Percentiles rank a stretch among this genome's conserved stretches.
Evolutionary conservation across 2,797 vertebrate genomes (phyloP).

Genomic region (Sebastes paucispinis): DNA sequence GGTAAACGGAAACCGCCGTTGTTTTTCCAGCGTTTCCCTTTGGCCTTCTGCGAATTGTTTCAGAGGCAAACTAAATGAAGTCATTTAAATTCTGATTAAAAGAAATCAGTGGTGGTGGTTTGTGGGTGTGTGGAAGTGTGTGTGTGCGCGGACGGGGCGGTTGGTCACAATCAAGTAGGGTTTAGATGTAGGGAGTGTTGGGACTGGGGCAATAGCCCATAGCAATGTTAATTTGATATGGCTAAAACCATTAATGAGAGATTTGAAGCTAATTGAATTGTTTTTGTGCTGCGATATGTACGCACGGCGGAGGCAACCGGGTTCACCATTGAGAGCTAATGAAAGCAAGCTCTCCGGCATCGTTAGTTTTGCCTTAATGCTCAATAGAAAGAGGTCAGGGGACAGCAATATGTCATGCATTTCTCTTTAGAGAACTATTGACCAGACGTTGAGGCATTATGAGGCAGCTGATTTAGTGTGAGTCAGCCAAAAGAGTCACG

Average conservation of each 20-base stretch:
- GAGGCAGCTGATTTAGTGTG: slow-evolving; percentile 17
- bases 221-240: slow-evolving; percentile 74
- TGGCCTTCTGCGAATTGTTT: slow-evolving; percentile 57
- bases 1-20: slow-evolving; percentile 13
- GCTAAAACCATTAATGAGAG: slow-evolving; percentile 64
- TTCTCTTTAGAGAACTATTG: slow-evolving; percentile 10
- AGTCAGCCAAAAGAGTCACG: neutral
- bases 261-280: slow-evolving; percentile 72
- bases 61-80: slow-evolving; percentile 70
- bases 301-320: neutral
- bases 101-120: slow-evolving; percentile 33
- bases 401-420: slow-evolving; percentile 4
- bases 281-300: slow-evolving; percentile 49
- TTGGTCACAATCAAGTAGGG: slow-evolving; percentile 46
- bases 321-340: slow-evolving; percentile 18
- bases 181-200: slow-evolving; percentile 54
- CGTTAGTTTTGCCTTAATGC: slow-evolving; percentile 44
- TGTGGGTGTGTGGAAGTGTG: neutral
- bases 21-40: slow-evolving; percentile 40
- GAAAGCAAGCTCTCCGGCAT: slow-evolving; percentile 18
- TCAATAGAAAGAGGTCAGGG: slow-evolving; percentile 33
- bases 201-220: slow-evolving; percentile 61
- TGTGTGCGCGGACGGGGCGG: neutral
- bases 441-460: slow-evolving; percentile 9
- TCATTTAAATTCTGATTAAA: slow-evolving; percentile 77